Evolutionary conservation across 2,113 vertebrate species (phyloP).

Genomic region (Salvelinus namaycush): DNA sequence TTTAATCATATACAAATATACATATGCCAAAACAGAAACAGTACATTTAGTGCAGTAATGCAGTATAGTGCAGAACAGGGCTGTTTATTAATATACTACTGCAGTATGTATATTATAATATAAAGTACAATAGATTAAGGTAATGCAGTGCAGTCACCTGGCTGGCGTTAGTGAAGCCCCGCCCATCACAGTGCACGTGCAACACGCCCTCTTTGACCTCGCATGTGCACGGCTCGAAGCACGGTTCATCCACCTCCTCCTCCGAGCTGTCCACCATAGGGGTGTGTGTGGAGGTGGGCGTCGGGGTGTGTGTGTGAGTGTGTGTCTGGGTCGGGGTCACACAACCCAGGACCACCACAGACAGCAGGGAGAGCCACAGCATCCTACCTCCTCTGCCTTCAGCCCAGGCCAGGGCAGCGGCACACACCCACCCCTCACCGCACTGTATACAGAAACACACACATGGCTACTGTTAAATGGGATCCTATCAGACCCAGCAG

Average conservation of each 20-base stretch:
- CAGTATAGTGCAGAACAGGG: too few species aligned
- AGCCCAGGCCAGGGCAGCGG: constrained; percentile 67
- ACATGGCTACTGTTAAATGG: constrained; percentile 3
- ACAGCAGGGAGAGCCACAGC: constrained; percentile 92
- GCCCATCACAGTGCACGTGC: constrained; percentile 96
- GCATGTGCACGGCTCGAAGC: constrained; percentile 96
- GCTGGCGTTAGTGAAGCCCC: constrained; percentile 97
- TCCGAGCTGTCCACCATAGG: constrained; percentile 95
- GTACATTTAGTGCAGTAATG: constrained; percentile 28
- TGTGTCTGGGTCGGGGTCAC: constrained; percentile 53
- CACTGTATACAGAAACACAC: constrained; percentile 55
- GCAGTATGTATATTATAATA: background rate
- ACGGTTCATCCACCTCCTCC: constrained; percentile 95
- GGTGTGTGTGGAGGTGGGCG: constrained; percentile 89
- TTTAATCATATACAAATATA: constrained; percentile 36
- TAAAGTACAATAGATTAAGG: constrained; percentile 21
- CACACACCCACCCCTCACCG: constrained; percentile 66
- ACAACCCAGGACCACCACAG: constrained; percentile 68
- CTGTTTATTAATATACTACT: background rate
- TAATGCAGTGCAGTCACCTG: constrained; percentile 69
- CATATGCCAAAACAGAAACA: constrained; percentile 28
- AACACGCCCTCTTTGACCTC: constrained; percentile 98
- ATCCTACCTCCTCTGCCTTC: constrained; percentile 83
- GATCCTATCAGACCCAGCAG: too few species aligned
- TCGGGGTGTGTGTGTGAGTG: constrained; percentile 85